These are phyloP conservation scores for Pterocles orientalis DNA, from an alignment of 2,113 vertebrate species.

Conservation along the genomic window DNA sequence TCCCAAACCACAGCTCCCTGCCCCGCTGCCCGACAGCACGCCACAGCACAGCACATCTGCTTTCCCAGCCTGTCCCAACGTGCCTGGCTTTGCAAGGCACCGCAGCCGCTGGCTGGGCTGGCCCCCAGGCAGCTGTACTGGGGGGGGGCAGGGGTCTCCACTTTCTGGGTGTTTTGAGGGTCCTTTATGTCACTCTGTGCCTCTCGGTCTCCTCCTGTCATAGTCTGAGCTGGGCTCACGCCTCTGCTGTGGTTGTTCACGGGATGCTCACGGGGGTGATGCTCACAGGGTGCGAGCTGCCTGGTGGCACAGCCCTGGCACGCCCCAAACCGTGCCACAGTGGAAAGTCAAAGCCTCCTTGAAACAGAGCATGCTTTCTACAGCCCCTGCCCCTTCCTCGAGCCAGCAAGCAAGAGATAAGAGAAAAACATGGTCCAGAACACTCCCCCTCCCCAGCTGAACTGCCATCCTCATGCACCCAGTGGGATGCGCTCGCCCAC, in stretches of 20 bases:
- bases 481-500: accelerated
- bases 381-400: not conserved
- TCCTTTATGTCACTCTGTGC: not conserved
- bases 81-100: not conserved
- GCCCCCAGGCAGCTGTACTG: not conserved
- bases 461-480: not conserved
- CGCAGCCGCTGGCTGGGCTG: too few species aligned
- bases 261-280: not conserved
- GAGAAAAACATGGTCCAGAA: not conserved
- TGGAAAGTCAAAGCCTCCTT: not conserved
- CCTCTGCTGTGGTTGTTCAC: not conserved
- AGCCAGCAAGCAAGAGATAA: accelerated
- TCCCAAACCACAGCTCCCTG: not conserved
- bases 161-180: not conserved
- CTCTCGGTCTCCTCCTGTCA: not conserved
- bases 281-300: not conserved
- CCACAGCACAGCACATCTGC: too few species aligned
- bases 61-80: not conserved
- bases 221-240: accelerated
- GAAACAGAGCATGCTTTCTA: accelerated
- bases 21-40: accelerated
- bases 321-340: not conserved
- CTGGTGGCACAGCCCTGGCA: not conserved
- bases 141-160: too few species aligned
- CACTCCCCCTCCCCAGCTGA: accelerated